These are phyloP conservation scores for Melipona quadrifasciata DNA, from an alignment of 1,140 invertebrate genomes.

Conservation along the genomic window DNA sequence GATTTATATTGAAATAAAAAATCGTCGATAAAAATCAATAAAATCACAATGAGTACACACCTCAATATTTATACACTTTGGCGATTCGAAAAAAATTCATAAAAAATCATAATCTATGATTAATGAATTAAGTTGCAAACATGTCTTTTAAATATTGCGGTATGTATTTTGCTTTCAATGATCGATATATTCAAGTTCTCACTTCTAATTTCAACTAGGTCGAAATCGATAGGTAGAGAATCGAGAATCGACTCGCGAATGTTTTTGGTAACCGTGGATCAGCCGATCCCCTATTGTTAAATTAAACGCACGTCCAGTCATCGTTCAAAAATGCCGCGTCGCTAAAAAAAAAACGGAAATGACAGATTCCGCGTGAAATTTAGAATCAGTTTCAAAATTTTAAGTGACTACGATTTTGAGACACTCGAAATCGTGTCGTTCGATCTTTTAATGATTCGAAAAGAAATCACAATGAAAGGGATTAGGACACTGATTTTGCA, in stretches of 20 bases:
- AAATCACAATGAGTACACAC: no score
- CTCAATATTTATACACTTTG: no score
- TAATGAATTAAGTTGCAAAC: no score
- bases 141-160: no score
- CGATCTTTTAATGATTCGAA: background rate
- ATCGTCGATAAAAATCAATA: no score
- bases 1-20: no score
- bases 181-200: background rate
- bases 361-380: constrained; percentile 5
- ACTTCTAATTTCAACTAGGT: no score
- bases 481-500: constrained; percentile 54
- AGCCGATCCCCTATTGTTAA: constrained; percentile 23
- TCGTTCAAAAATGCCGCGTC: constrained; percentile 26
- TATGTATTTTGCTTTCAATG: background rate
- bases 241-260: constrained; percentile 25
- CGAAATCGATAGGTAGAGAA: background rate
- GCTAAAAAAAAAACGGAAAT: background rate
- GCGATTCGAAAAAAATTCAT: no score
- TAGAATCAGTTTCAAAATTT: constrained; percentile 45
- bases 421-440: background rate
- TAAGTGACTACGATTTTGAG: constrained; percentile 2
- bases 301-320: background rate
- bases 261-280: constrained; percentile 26
- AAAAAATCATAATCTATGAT: no score
- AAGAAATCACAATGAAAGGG: constrained; percentile 52